These are phyloP conservation scores for Chloroceryle aenea DNA, from an alignment of 2,113 vertebrate genomes.

Conservation along the genomic window DNA sequence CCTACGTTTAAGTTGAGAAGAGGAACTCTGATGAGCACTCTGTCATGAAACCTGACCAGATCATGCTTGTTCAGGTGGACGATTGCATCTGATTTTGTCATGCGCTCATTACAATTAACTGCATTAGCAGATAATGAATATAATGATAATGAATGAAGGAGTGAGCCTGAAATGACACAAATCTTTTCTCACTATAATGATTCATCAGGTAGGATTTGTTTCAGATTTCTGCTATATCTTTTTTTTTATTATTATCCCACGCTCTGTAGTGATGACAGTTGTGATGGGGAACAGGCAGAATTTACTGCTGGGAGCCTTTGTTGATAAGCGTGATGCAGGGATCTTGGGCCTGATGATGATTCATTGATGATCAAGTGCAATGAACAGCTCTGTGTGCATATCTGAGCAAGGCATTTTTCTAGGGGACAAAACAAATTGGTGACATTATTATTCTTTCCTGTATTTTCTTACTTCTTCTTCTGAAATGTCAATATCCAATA, in stretches of 20 bases:
- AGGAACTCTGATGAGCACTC: background rate
- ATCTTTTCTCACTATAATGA: slow-evolving; percentile 11
- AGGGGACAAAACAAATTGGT: background rate
- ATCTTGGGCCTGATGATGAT: background rate
- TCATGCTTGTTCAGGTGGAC: background rate
- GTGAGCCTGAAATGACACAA: background rate
- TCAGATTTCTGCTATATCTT: background rate
- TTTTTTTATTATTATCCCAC: background rate
- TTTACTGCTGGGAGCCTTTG: background rate
- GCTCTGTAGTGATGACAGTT: slow-evolving; percentile 10
- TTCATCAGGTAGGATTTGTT: slow-evolving; percentile 45
- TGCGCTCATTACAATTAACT: background rate
- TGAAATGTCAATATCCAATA: background rate
- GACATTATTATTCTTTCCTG: background rate
- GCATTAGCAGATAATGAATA: background rate
- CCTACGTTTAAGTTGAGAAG: background rate
- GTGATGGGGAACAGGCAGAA: background rate
- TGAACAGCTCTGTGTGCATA: background rate
- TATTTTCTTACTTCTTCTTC: background rate
- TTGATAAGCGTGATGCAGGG: background rate
- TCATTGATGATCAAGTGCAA: slow-evolving; percentile 4
- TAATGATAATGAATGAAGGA: slow-evolving; percentile 35
- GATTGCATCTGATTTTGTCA: background rate
- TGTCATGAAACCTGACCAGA: background rate
- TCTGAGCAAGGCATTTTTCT: background rate